Percentiles rank a stretch among this genome's conserved stretches.
Evolutionary conservation across 2,888 invertebrate species (phyloP).

Genomic region (Fabriciana adippe): DNA sequence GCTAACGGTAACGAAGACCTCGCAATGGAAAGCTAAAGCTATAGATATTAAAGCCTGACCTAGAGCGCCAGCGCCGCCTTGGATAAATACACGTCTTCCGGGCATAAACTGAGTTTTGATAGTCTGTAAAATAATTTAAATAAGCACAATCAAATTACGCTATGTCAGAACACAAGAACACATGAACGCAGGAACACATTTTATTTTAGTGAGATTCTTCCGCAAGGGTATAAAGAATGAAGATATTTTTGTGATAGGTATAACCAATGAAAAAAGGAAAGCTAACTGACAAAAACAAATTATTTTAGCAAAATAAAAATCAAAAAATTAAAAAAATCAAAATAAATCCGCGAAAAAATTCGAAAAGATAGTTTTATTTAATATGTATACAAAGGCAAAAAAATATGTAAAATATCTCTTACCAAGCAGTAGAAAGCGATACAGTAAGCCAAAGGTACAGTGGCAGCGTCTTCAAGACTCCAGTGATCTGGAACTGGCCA

Average conservation of each 20-base stretch:
- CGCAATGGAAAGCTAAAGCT: slow-evolving; percentile 51
- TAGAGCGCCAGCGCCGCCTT: slow-evolving; percentile 60
- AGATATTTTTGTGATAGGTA: too few species aligned
- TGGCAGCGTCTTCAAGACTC: slow-evolving; percentile 87
- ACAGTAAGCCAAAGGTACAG: slow-evolving; percentile 88
- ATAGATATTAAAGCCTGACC: slow-evolving; percentile 62
- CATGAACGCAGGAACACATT: slow-evolving; percentile 35
- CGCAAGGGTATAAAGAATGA: too few species aligned
- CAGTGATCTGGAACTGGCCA: slow-evolving; percentile 87
- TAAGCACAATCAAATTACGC: neutral
- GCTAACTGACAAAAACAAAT: too few species aligned
- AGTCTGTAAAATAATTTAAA: slow-evolving; percentile 37
- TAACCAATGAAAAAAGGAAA: too few species aligned
- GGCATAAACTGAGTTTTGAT: slow-evolving; percentile 40
- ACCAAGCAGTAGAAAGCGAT: slow-evolving; percentile 71
- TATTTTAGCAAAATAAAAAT: too few species aligned
- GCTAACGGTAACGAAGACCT: slow-evolving; percentile 56
- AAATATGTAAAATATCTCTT: slow-evolving; percentile 18
- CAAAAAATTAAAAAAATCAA: too few species aligned
- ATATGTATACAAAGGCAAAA: neutral
- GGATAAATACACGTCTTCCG: slow-evolving; percentile 49
- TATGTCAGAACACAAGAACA: slow-evolving; percentile 45
- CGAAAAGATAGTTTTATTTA: too few species aligned
- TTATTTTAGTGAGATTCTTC: too few species aligned
- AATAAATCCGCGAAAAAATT: too few species aligned